Conservation (phyloP, 2,797 vertebrate species). For the Eptatretus atami region DNA sequence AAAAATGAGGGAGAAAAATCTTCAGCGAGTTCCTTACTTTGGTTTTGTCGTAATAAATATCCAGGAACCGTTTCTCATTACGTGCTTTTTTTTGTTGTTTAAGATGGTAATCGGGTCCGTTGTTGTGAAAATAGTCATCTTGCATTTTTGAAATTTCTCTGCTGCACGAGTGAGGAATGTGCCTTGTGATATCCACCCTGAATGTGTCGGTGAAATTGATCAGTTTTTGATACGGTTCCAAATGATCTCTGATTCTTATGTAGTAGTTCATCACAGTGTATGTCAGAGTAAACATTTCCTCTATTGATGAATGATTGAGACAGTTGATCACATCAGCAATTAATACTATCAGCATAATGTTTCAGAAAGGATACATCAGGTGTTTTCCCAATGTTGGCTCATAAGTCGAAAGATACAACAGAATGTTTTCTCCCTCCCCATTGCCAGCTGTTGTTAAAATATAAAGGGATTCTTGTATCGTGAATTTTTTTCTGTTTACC, state of each 20-base stretch:
- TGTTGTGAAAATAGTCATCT: neutral
- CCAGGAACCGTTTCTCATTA: too few species aligned
- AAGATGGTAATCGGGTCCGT: neutral
- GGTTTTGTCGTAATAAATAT: neutral
- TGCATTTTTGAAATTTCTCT: constrained; percentile 2
- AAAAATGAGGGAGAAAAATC: neutral
- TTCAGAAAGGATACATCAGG: too few species aligned
- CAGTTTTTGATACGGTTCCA: neutral
- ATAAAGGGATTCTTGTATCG: too few species aligned
- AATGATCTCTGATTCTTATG: neutral
- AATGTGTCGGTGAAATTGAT: neutral
- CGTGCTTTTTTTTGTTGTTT: neutral
- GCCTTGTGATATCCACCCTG: neutral
- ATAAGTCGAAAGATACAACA: too few species aligned
- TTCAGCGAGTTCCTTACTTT: neutral
- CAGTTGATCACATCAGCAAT: too few species aligned
- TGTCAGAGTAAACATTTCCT: neutral
- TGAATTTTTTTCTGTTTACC: too few species aligned
- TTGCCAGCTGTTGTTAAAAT: too few species aligned
- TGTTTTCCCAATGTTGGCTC: too few species aligned
- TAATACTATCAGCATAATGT: too few species aligned
- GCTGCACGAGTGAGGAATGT: neutral
- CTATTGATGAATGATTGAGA: too few species aligned
- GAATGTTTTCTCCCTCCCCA: too few species aligned
- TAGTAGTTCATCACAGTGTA: neutral